Evolutionary conservation across 2,797 vertebrate genomes (phyloP).

Genomic region (Crenuchus spilurus): DNA sequence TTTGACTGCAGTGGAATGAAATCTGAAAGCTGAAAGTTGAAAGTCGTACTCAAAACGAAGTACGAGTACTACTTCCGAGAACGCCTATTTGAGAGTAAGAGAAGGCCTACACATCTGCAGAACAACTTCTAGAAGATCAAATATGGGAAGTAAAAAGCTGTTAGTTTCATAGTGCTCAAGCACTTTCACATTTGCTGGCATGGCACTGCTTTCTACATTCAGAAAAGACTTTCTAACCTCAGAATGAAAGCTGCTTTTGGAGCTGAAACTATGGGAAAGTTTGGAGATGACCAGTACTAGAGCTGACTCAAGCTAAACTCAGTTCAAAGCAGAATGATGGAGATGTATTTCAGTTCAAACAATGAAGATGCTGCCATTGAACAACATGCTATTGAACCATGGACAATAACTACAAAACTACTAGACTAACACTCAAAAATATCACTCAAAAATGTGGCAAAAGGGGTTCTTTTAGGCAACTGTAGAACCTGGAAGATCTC

Average conservation of each 20-base stretch:
- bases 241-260: not conserved
- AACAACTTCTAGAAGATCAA: not conserved
- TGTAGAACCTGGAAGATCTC: no score
- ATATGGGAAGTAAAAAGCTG: not conserved
- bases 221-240: not conserved
- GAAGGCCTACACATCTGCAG: not conserved
- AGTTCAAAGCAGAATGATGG: not conserved
- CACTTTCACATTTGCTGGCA: not conserved
- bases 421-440: no score
- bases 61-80: not conserved
- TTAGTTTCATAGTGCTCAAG: not conserved
- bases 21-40: slow-evolving; percentile 12
- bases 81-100: not conserved
- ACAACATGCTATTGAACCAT: no score
- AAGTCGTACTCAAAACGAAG: not conserved
- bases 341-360: no score
- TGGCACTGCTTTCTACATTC: not conserved
- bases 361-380: not conserved
- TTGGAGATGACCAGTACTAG: not conserved
- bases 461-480: no score
- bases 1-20: slow-evolving; percentile 10
- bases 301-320: not conserved
- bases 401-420: no score
- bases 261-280: not conserved
- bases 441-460: no score